Conservation (phyloP, 2,797 vertebrate genomes). For the Sciurus vulgaris region DNA sequence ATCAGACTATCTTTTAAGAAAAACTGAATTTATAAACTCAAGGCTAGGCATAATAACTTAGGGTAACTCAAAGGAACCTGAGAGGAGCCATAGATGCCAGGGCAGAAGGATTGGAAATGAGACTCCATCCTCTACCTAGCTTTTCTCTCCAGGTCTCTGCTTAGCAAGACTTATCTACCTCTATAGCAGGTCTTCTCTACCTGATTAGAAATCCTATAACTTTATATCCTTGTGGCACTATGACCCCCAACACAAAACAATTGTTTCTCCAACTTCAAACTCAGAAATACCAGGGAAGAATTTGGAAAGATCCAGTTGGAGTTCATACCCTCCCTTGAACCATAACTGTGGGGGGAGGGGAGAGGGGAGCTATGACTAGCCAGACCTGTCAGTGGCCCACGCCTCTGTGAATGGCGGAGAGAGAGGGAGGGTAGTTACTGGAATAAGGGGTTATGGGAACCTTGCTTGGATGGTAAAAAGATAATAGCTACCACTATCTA, state of each 20-base stretch:
- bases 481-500: background rate
- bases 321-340: background rate
- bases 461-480: background rate
- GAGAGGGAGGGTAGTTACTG: background rate
- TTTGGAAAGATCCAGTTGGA: background rate
- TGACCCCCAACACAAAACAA: background rate
- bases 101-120: background rate
- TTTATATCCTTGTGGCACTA: background rate
- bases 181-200: background rate
- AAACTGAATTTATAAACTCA: background rate
- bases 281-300: background rate
- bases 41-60: background rate
- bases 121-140: background rate
- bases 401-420: background rate
- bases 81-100: background rate
- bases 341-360: no score
- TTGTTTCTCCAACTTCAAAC: background rate
- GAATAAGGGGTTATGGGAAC: background rate
- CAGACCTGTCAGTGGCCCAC: background rate
- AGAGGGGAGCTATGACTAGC: background rate
- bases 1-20: background rate
- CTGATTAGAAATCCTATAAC: background rate
- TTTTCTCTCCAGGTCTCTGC: background rate
- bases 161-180: background rate
- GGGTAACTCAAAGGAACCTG: background rate